Conservation (phyloP, 2,797 vertebrate species). For the Danio kyathit region DNA sequence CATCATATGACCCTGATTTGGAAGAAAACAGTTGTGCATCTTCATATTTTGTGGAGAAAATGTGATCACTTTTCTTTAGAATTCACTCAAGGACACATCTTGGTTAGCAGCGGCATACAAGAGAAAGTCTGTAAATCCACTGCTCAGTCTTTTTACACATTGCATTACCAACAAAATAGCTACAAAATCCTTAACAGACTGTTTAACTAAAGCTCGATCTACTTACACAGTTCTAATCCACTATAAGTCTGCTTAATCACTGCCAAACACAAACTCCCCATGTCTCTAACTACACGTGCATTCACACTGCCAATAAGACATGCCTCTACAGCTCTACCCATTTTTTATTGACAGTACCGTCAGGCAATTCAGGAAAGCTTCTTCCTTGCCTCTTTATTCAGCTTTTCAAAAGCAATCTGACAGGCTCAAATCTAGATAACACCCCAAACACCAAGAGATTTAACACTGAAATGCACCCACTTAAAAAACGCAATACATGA, state of each 20-base stretch:
- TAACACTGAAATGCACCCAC: constrained; percentile 8
- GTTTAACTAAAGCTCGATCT: constrained; percentile 12
- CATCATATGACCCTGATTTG: too few relatives aligned
- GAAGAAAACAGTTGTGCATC: too few relatives aligned
- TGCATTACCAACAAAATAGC: neutral
- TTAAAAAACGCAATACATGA: constrained; percentile 20
- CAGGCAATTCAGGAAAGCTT: neutral
- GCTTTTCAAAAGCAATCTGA: constrained; percentile 4
- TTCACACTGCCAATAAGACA: neutral
- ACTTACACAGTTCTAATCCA: neutral
- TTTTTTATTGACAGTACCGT: neutral
- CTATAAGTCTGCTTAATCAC: constrained; percentile 10
- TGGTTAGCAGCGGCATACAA: too few relatives aligned
- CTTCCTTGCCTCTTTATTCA: neutral
- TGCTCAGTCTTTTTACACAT: constrained; percentile 16
- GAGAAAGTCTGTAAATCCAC: neutral
- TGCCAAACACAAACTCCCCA: neutral
- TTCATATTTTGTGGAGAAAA: too few relatives aligned
- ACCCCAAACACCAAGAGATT: constrained; percentile 6
- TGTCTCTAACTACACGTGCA: neutral
- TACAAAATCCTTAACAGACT: constrained; percentile 11
- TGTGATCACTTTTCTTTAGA: too few relatives aligned
- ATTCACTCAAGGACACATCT: too few relatives aligned
- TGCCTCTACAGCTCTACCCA: neutral
- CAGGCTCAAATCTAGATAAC: neutral